Base-by-base conservation (phyloP, 2,797 vertebrate species). In the Anguilla megastoma region DNA sequence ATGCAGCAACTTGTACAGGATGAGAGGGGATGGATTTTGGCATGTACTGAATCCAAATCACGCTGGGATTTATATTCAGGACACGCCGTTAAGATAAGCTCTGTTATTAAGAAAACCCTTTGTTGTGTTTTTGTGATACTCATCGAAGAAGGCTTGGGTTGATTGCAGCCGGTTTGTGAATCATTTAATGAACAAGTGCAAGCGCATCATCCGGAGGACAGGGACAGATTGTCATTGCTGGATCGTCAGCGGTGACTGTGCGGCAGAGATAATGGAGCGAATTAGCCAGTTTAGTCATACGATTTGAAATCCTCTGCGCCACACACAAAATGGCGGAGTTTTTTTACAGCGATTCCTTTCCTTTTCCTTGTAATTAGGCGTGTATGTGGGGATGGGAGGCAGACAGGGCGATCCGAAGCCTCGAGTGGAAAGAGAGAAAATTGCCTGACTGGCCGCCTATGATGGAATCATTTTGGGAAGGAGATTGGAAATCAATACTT, bases 401-500 rank as follows among this genome's bases (percentile, higher is more conserved):
- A 94, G 91, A 93, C 92, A 91, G 2, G 91, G 91, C 89, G 92
- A 92, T 95, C 88, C 84, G 82, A 71, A 90, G 90, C 88, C 90
- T 88, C 90, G 92, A 94, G 91, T 91, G 86, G 90, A 92, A 88
- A 94, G 74, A 89, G 93, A 95, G 92, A 92, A 94, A 94, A 95
- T 94, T 93, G 93, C 92, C 88, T 91, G 90, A 92, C 86, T 91
- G 90, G 88, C 92, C 91, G 88, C 89, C 58, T 90, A 92, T 92
- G 94, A 96, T 93, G 93, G 91, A 95, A 93, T 92, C 92, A 90
- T 96, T 95, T 95, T 90, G 90, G 90, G 92, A 36, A 90, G 88
- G 71, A 92, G 94, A 95, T 92, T 94, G 93, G 92, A 95, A 96
- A 96, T 96, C 96, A 95, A 94, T 96, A 94, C 89, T 92, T 95